Evolutionary conservation across 2,113 vertebrate species (phyloP), one percentile per base, ranked within the genome.

Genomic region (Ovis canadensis): DNA sequence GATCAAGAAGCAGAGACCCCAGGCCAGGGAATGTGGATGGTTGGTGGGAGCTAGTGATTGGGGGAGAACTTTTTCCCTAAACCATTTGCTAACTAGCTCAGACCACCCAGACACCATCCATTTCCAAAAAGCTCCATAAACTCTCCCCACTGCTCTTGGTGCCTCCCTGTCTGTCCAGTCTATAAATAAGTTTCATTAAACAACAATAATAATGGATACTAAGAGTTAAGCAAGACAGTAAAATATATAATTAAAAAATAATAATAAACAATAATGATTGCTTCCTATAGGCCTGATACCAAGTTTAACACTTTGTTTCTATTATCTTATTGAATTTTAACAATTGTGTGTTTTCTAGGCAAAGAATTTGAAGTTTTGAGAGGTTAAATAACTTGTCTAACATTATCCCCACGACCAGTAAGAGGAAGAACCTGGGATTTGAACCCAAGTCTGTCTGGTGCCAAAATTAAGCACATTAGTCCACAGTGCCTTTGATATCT

Each of bases 131-230:
- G 15, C 1, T 91, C 59, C 13, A 13, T 45, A 50, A 36, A 12
- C 12, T 5, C 8, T 91, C 57, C 16, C n/a, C 40, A 43, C 33
- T 43, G 27, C 8, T 82, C 17, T 50, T 59, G 31, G 36, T 33
- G 16, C 7, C 25, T 91, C 60, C 52, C 7, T 48, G 25, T 33
- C 90, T 60, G 6, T 67, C 31, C 54, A 85, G n/a, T 60, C 90
- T 36, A 36, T 86, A 60, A 90, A 94, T 31, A 95, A 88, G 21
- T 82, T 62, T 94, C 27, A 84, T 40, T 96, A 89, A 93, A 67
- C 36, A 93, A 6, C 36, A 91, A 2, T 40, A 33, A 89, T 31
- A 94, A 14, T 67, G 15, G 21, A 52, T 78, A 91, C 88, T 43
- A 45, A 31, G 29, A 91, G 31, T 67, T 92, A 67, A 77, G 62